Conservation (phyloP, 2,113 vertebrate genomes). For the Anser brachyrhynchus region DNA sequence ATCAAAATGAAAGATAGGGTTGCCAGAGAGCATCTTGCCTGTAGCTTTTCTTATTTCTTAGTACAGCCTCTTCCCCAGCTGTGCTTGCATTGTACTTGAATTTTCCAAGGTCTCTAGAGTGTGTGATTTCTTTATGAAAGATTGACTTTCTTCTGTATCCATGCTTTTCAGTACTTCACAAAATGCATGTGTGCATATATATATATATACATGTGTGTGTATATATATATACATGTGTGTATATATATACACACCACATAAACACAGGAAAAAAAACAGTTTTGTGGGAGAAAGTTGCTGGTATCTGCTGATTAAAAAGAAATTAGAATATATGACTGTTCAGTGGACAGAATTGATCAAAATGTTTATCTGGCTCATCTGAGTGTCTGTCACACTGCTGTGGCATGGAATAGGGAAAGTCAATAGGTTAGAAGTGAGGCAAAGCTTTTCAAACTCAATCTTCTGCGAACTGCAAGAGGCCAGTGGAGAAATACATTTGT, state of each 20-base stretch:
- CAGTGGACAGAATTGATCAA: conserved; percentile 15
- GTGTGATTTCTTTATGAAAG: background rate
- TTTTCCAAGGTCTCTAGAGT: background rate
- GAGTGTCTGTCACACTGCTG: background rate
- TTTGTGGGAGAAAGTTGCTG: background rate
- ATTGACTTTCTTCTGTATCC: background rate
- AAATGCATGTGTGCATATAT: background rate
- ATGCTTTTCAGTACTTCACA: background rate
- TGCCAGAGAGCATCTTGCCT: background rate
- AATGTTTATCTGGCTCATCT: background rate
- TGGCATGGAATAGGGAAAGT: background rate
- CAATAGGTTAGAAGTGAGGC: conserved; percentile 37
- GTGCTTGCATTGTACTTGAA: background rate
- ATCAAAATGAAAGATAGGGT: background rate
- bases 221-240: too few relatives aligned
- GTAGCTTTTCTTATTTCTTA: background rate
- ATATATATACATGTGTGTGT: background rate
- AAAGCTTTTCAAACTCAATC: background rate
- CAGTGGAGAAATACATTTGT: background rate
- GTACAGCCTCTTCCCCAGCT: background rate
- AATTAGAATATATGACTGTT: background rate
- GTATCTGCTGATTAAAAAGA: background rate
- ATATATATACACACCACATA: background rate
- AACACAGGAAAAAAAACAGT: rapidly evolving
- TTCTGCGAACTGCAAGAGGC: background rate